These are phyloP conservation scores for Cettia cetti DNA, from an alignment of 2,113 vertebrate species.

Conservation along the genomic window DNA sequence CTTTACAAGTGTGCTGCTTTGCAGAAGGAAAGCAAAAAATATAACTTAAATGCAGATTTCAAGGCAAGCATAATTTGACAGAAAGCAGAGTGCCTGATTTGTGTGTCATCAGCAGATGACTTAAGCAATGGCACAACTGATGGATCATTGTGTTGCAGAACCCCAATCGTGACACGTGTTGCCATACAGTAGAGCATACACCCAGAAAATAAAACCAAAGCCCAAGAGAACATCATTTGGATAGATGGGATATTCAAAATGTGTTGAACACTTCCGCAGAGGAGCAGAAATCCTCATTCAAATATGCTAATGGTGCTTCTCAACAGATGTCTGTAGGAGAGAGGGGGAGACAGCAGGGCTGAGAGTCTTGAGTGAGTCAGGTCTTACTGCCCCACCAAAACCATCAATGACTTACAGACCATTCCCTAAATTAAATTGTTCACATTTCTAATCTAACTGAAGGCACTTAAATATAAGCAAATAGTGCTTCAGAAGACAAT, in stretches of 20 bases:
- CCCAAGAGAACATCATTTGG: background rate
- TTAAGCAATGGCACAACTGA: background rate
- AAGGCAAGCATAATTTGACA: background rate
- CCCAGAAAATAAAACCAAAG: background rate
- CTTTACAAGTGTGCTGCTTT: background rate
- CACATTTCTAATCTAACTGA: background rate
- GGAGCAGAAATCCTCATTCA: background rate
- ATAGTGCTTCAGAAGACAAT: constrained; percentile 7
- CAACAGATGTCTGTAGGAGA: background rate
- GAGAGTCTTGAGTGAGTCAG: background rate
- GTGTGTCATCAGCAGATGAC: background rate
- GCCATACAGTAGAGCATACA: background rate
- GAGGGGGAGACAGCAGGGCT: background rate
- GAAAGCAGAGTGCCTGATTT: background rate
- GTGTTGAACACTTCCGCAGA: background rate
- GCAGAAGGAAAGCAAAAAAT: background rate
- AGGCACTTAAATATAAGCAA: background rate
- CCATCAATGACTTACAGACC: background rate
- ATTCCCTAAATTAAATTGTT: background rate
- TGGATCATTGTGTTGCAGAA: background rate
- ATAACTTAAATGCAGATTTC: background rate
- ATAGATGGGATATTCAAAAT: background rate
- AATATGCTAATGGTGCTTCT: background rate
- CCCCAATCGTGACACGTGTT: background rate
- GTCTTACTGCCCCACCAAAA: background rate